Conservation (phyloP, 2,113 vertebrate species). For the Entosphenus tridentatus region DNA sequence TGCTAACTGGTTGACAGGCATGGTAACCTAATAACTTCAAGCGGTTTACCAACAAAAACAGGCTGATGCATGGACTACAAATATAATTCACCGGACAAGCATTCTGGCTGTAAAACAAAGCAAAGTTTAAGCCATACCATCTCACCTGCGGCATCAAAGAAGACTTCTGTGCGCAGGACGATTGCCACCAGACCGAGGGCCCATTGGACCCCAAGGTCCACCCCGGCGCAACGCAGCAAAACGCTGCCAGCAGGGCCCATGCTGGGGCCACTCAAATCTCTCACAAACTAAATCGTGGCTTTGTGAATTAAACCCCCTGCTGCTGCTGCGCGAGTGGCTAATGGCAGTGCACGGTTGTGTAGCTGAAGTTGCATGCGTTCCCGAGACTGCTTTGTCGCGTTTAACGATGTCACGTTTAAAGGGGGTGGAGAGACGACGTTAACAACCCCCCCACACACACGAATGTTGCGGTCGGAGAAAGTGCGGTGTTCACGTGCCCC, state of each 20-base stretch:
- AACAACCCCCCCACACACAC: too few species aligned
- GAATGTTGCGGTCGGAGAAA: too few species aligned
- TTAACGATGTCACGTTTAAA: too few species aligned
- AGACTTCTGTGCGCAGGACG: conserved; percentile 29
- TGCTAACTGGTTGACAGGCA: background rate
- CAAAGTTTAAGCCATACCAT: background rate
- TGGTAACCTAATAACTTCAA: background rate
- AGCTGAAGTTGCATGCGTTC: too few species aligned
- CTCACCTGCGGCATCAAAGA: conserved; percentile 38
- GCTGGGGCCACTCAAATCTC: too few species aligned
- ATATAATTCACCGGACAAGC: background rate
- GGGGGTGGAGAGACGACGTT: too few species aligned
- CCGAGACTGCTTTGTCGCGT: too few species aligned
- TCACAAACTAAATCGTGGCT: too few species aligned
- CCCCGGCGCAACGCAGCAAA: conserved; percentile 19
- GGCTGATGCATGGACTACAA: background rate
- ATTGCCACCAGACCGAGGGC: conserved; percentile 25
- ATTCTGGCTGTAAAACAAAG: background rate
- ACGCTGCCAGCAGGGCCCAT: conserved; percentile 11
- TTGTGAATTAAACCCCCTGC: too few species aligned
- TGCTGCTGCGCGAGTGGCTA: too few species aligned
- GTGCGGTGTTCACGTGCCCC: too few species aligned
- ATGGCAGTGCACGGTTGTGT: too few species aligned
- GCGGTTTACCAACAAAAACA: background rate
- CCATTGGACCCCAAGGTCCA: conserved; percentile 29